Evolutionary conservation across 2,113 vertebrate species (phyloP), one percentile per base, ranked within the genome.

Genomic region (Pipra filicauda): DNA sequence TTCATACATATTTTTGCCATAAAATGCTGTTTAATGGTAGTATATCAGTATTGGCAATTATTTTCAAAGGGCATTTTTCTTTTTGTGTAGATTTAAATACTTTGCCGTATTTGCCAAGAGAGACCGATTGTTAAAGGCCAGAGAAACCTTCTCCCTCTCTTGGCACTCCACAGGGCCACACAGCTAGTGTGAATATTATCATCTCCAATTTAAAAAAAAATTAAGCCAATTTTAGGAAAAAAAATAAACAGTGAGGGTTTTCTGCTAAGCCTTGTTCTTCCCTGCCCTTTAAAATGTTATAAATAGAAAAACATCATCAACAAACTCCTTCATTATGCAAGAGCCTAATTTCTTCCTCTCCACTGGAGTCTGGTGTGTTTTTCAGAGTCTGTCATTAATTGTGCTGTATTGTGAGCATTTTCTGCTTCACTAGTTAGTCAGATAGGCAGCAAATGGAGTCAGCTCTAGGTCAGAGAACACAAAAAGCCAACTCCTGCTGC

Each of bases 321-420:
- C 95, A 96, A 95, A 88, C 78, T 85, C 64, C 73, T 91, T 59
- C 85, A 85, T 49, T 93, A 83, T 80, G 85, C 86, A 94, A 89
- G 90, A 97, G 82, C 92, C 94, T 97, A 96, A 95, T 96, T 97
- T 96, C 90, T 93, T 88, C 85, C 91, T 82, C 80, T 97, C 97
- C 73, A 0, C 76, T 94, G 83, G 96, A 98, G 94, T 94, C 78
- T 80, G 88, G 94, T 92, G 96, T 98, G 97, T 94, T 98, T 98
- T 98, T 98, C 98, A 97, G 97, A 89, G 97, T 93, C 94, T 95
- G 96, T 96, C 97, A 97, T 98, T 98, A 98, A 98, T 97, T 98
- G 98, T 98, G 96, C 97, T 97, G 98, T 96, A 98, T 97, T 98
- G 97, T 98, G 97, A 98, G 97, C 97, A 96, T 99, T 99, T 99